Conservation (phyloP, 2,888 invertebrate genomes). For the Brassicogethes aeneus region DNA sequence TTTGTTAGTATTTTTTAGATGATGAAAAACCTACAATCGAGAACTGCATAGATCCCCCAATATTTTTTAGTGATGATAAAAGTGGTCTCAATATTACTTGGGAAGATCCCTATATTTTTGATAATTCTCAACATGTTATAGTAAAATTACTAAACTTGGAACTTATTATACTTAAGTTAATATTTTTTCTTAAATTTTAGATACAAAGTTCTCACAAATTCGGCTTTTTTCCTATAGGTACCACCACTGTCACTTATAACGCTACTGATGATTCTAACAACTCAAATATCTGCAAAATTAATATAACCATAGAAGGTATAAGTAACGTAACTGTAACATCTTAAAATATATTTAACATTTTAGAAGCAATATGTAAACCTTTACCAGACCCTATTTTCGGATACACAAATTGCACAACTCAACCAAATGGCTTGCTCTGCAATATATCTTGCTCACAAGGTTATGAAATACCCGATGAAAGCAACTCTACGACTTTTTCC, state of each 20-base stretch:
- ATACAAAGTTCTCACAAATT: constrained; percentile 38
- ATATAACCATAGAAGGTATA: constrained; percentile 51
- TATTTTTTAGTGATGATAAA: constrained; percentile 35
- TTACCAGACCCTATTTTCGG: constrained; percentile 33
- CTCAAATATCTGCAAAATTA: constrained; percentile 48
- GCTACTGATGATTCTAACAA: constrained; percentile 52
- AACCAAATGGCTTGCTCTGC: constrained; percentile 39
- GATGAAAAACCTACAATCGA: constrained; percentile 48
- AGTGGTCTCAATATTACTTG: constrained; percentile 44
- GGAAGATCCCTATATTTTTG: constrained; percentile 50
- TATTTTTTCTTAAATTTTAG: constrained; percentile 17
- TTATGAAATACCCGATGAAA: constrained; percentile 46
- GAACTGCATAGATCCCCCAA: constrained; percentile 50
- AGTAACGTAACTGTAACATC: constrained; percentile 1
- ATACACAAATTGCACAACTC: constrained; percentile 28
- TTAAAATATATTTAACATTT: no score
- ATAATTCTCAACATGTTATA: constrained; percentile 45
- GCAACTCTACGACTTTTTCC: constrained; percentile 22
- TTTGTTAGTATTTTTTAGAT: constrained; percentile 35
- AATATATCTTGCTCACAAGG: constrained; percentile 51
- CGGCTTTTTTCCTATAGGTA: constrained; percentile 47
- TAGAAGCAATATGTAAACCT: constrained; percentile 32
- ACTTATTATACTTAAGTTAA: background rate
- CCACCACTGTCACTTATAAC: constrained; percentile 47
- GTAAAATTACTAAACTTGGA: constrained; percentile 16